phyloP scores from a whole-genome alignment of 1,140 invertebrate species.

The Heliothis virescens region DNA sequence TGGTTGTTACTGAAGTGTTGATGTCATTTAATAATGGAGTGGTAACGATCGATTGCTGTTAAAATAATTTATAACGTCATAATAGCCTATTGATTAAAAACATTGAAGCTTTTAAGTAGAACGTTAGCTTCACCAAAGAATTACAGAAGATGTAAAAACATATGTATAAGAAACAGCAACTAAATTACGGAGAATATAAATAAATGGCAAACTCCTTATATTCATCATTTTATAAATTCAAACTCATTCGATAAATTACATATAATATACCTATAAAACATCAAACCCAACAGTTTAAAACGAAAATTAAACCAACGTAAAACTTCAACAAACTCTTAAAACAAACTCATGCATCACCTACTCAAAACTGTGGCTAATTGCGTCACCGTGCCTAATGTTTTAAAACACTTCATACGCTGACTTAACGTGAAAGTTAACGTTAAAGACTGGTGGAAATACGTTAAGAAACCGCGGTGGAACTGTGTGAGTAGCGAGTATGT shows the following conservation, averaged over 20 bases:
- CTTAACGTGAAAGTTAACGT: slow-evolving; percentile 70
- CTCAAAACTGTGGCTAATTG: slow-evolving; percentile 74
- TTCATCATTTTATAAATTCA: no score
- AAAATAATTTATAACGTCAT: no score
- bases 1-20: slow-evolving; percentile 5
- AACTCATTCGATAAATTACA: no score
- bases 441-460: slow-evolving; percentile 68
- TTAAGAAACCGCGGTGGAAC: slow-evolving; percentile 68
- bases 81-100: no score
- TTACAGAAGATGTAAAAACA: no score
- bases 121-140: no score
- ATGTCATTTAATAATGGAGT: neutral
- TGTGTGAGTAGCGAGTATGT: slow-evolving; percentile 57
- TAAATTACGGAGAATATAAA: no score
- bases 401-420: slow-evolving; percentile 79
- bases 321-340: slow-evolving; percentile 54
- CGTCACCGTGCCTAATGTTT: slow-evolving; percentile 76
- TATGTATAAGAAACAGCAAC: no score
- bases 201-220: no score
- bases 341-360: slow-evolving; percentile 62
- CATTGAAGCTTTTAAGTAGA: neutral
- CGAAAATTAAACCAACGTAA: slow-evolving; percentile 41
- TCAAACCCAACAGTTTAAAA: slow-evolving; percentile 24
- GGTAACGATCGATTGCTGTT: neutral
- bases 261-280: neutral